Base-by-base conservation (phyloP, 2,113 vertebrate genomes). In the Monopterus albus region DNA sequence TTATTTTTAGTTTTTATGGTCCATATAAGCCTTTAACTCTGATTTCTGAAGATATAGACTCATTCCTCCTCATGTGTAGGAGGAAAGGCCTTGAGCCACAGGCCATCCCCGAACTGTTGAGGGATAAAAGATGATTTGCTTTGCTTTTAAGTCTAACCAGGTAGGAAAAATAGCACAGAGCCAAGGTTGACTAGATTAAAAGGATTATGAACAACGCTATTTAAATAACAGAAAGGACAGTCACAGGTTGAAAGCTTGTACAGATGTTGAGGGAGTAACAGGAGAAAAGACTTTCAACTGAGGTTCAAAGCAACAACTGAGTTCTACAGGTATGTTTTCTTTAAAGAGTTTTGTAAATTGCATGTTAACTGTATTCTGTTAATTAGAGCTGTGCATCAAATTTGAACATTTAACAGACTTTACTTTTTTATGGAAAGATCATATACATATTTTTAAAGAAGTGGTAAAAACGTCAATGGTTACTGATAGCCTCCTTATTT, bases 111-210 rank as follows among this genome's bases (percentile, higher is more conserved):
- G 20, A 31, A 33, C 55, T 57, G 57, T 36, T 23, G 53, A 73
- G n/a, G 67, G 69, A n/a, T n/a, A n/a, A 72, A 65, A 79, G 29
- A 71, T 43, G 52, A 0, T 3, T 43, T 51, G 67, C 69, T 67
- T 72, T 61, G 12, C 56, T 55, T 36, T 26, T 13, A 26, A 57
- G 71, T 52, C 66, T 18, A 64, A 70, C 75, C 73, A 81, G 57
- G 60, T 73, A n/a, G 53, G 66, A 29, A 57, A 85, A 64, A 45
- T 0, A 63, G 15, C 35, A 12, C 23, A 7, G 0, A 53, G 68
- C 14, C 87, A 84, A 90, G 90, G 89, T 61, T 63, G 49, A 53
- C 50, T 1, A 78, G 90, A 87, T 91, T 90, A 91, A 72, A n/a
- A 38, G 45, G 87, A 89, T 91, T 81, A 58, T n/a, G 45, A 47